These are phyloP conservation scores for Ictidomys tridecemlineatus DNA, from an alignment of 2,113 vertebrate species.

Conservation along the genomic window DNA sequence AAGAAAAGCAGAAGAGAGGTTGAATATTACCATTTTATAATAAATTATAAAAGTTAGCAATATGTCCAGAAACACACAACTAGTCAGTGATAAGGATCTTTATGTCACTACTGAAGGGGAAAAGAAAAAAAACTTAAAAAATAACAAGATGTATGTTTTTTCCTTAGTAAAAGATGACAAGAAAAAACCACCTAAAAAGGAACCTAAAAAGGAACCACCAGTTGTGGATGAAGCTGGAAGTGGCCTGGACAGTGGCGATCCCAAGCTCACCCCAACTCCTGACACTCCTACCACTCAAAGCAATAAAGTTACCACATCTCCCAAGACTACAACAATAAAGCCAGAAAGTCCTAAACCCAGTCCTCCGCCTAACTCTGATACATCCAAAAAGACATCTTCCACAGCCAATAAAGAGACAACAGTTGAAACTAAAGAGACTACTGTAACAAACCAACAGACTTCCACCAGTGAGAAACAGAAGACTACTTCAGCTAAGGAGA, in stretches of 20 bases:
- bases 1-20: no score
- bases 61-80: background rate
- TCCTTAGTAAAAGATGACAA: slow-evolving; percentile 76
- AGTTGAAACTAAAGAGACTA: slow-evolving; percentile 33
- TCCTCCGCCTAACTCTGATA: slow-evolving; percentile 32
- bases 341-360: slow-evolving; percentile 55
- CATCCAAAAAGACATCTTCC: slow-evolving; percentile 52
- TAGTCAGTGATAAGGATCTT: background rate
- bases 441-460: slow-evolving; percentile 54
- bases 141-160: background rate
- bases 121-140: slow-evolving; percentile 7
- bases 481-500: slow-evolving; percentile 66
- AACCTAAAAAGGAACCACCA: slow-evolving; percentile 47
- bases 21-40: slow-evolving; percentile 31
- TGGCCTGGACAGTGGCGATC: slow-evolving; percentile 58
- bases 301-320: slow-evolving; percentile 47
- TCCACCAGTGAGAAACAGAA: slow-evolving; percentile 69
- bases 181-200: slow-evolving; percentile 74
- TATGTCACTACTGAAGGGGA: background rate
- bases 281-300: slow-evolving; percentile 36
- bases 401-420: slow-evolving; percentile 12
- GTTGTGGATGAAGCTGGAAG: slow-evolving; percentile 71
- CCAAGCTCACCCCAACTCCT: slow-evolving; percentile 70
- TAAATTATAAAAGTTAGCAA: slow-evolving; percentile 12
- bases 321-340: slow-evolving; percentile 67